Conservation (phyloP, 1,140 invertebrate species). For the Eumaeus atala region DNA sequence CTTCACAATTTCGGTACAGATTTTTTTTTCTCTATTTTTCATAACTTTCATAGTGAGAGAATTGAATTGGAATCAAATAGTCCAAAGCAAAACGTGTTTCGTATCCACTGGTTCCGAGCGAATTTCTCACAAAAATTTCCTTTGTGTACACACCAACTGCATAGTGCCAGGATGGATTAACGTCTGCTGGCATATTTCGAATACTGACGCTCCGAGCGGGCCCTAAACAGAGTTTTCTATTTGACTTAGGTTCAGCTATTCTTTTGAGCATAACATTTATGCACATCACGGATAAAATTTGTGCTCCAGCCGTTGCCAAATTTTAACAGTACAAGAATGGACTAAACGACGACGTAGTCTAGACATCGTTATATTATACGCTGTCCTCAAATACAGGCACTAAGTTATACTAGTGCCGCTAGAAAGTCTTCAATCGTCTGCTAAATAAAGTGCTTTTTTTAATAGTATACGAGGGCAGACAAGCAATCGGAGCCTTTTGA, state of each 20-base stretch:
- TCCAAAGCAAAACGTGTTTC: background rate
- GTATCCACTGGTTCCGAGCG: background rate
- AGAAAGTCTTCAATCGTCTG: no score
- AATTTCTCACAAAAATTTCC: conserved; percentile 4
- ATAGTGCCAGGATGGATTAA: background rate
- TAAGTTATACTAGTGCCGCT: no score
- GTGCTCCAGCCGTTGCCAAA: no score
- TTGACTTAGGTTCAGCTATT: background rate
- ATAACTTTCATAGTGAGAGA: background rate
- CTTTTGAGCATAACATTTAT: conserved; percentile 5
- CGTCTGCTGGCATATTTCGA: background rate
- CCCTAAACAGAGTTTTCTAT: conserved; percentile 1
- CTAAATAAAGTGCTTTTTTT: no score
- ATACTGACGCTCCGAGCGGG: background rate
- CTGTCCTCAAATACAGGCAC: no score
- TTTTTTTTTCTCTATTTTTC: background rate
- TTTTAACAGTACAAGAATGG: no score
- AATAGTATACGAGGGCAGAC: no score
- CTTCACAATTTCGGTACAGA: no score
- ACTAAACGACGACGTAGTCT: no score
- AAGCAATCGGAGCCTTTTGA: no score
- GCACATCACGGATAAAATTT: no score
- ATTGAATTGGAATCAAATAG: background rate
- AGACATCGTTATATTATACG: no score
- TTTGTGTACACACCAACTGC: conserved; percentile 5